Base-by-base conservation (phyloP, 2,888 invertebrate genomes). In the Zeuzera pyrina region DNA sequence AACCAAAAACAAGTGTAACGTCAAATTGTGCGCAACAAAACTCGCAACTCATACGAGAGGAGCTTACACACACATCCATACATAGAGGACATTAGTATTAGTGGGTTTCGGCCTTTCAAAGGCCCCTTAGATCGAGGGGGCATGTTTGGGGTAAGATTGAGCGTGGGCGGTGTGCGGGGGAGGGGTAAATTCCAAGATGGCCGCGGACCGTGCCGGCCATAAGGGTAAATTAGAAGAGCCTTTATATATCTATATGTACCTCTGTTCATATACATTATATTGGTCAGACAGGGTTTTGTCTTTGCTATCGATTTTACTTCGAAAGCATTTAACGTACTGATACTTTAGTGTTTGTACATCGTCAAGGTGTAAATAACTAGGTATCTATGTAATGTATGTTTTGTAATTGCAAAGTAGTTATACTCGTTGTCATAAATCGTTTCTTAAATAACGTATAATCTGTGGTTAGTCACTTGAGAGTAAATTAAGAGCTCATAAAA, bases 41-140 rank as follows among this genome's bases (percentile, higher is more conserved):
- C 52, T 46, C 45, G 44, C 36, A 39, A 43, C 41, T 38, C 42
- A 45, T 48, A 45, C 42, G 47, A 42, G 41, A 45, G 43, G 51
- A n/a, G n/a, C n/a, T n/a, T 36, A 33, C 34, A 39, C 37, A 37
- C 33, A 31, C 31, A 24, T 36, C 36, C 52, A 57, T 68, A 64
- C 65, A 62, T 67, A 64, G 63, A 70, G 73, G 68, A 70, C 78
- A 81, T 79, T 78, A 81, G 81, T 79, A 81, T 81, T 81, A 83
- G 79, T 74, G 60, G 67, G 76, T 66, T 81, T 83, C 79, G 79
- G 79, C 76, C 76, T 76, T 77, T 73, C 53, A 73, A 71, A 73
- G 71, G 68, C 78, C 77, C 79, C 78, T 77, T 70, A 68, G 70
- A 72, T 76, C 69, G 76, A 62, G 79, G 76, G 72, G 78, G 70